Evolutionary conservation across 2,797 vertebrate species (phyloP).

Genomic region (Todus mexicanus): DNA sequence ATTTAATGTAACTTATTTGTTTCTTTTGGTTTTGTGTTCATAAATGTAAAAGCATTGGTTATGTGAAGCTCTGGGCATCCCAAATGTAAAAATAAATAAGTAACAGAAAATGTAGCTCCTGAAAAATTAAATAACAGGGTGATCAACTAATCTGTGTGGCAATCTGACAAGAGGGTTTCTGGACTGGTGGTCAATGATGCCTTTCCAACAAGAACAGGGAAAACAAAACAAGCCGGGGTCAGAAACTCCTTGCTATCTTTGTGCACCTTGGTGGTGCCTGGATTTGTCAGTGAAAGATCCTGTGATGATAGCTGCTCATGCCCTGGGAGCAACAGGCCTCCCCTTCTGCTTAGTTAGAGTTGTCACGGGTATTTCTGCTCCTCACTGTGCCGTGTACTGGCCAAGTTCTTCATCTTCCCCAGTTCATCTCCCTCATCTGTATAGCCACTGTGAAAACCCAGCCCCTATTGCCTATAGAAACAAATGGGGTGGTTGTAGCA

Average conservation of each 20-base stretch:
- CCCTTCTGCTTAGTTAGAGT: not conserved
- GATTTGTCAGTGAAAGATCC: not conserved
- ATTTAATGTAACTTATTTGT: not conserved
- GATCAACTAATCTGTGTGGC: not conserved
- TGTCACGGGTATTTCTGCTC: not conserved
- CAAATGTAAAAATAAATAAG: not conserved
- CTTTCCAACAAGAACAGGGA: not conserved
- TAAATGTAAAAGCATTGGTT: not conserved
- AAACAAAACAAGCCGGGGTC: not conserved
- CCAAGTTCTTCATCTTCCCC: not conserved
- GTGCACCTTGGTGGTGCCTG: not conserved
- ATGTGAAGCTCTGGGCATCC: not conserved
- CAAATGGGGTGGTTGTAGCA: not conserved
- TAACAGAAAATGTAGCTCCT: not conserved
- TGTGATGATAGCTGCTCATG: not conserved
- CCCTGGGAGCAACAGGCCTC: not conserved
- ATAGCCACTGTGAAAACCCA: not conserved
- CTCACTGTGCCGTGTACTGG: fast-evolving
- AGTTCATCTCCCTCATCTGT: not conserved
- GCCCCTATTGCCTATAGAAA: not conserved
- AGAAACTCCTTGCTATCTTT: not conserved
- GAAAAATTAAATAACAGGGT: not conserved
- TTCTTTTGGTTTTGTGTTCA: not conserved
- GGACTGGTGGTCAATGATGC: not conserved
- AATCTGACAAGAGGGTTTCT: not conserved